A percentile compares a stretch with the other conserved stretches of the same genome.
phyloP scores from a whole-genome alignment of 2,888 invertebrate species.

The Acronicta leporina region DNA sequence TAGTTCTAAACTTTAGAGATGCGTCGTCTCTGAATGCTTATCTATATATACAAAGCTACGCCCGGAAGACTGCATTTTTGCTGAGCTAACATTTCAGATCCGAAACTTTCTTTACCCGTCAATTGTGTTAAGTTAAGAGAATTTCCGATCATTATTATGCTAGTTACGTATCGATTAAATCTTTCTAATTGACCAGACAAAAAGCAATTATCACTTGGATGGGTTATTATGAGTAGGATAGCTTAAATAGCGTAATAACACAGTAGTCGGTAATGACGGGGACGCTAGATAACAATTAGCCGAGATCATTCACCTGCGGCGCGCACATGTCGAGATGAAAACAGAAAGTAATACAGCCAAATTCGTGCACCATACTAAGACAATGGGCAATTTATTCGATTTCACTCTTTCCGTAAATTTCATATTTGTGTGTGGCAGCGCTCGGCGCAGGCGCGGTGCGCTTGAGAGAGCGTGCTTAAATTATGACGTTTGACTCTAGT shows the following conservation, averaged over 20 bases:
- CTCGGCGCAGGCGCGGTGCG: constrained; percentile 47
- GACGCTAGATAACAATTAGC: constrained; percentile 59
- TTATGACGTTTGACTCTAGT: constrained; percentile 46
- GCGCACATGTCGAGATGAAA: constrained; percentile 77
- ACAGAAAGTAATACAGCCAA: constrained; percentile 85
- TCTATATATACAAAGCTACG: not conserved
- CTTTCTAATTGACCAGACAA: constrained; percentile 43
- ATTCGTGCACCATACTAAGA: constrained; percentile 82
- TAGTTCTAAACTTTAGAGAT: constrained; percentile 1
- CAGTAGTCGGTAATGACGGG: constrained; percentile 54
- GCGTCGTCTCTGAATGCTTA: not conserved
- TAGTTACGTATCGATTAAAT: constrained; percentile 48
- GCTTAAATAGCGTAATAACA: constrained; percentile 46
- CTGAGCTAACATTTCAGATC: constrained; percentile 23
- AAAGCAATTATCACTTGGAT: constrained; percentile 42
- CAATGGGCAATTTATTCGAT: constrained; percentile 88
- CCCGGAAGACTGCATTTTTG: constrained; percentile 15
- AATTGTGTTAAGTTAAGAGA: constrained; percentile 37
- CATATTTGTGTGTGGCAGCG: constrained; percentile 73
- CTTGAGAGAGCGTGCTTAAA: constrained; percentile 58
- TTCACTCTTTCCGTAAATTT: constrained; percentile 86
- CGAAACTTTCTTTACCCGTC: constrained; percentile 44
- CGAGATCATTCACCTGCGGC: constrained; percentile 69
- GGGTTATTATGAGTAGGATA: constrained; percentile 41
- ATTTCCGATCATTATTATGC: constrained; percentile 51